Evolutionary conservation across 1,140 invertebrate genomes (phyloP), one percentile per base, ranked within the genome.

Genomic region (Macrobrachium rosenbergii): DNA sequence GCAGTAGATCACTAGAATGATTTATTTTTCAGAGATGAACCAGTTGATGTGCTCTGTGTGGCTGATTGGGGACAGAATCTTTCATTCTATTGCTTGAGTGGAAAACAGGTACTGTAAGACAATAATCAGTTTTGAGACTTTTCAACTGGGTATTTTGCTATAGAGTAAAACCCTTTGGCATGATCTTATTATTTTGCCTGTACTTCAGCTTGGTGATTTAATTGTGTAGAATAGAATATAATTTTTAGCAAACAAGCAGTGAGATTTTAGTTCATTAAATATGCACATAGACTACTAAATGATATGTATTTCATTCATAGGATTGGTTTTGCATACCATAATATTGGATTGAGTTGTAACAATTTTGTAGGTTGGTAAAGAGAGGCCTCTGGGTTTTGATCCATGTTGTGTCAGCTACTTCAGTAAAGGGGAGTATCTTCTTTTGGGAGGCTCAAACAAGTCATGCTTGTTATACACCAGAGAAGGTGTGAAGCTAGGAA

Each of bases 41-140:
- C 77, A 23, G 92, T 92, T 85, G 96, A 97, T 91, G 94, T 95
- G 64, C 93, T 99, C 11, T 96, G 97, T 89, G 95, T 99, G 2
- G 96, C 96, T 16, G 98, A 99, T 93, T 99, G 99, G 98, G 95
- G 95, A 90, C 97, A 98, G 91, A 95, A 94, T 11, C 91, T 99
- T 23, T 96, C 97, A 0, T 99, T 99, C 93, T 99, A 98, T 92
- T 96, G 96, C 62, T 91, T 96, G 2, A 94, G 94, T 86, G 98
- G 97, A 7, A 96, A 97, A 93, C 94, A 95, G 92, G 94, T 98
- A 91, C 37, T 12, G 76, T 11, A 45, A 45, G 64, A 11, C 23
- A 8, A 58, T 77, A 45, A 2, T 52, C 52, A 52, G 52, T 52
- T 12, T 52, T 52, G 2, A 52, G 52, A 52, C 6, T 52, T 52